A percentile compares a stretch with the other conserved stretches of the same genome.
Conservation (phyloP, 1,140 invertebrate genomes). For the Drosophila hydei region DNA sequence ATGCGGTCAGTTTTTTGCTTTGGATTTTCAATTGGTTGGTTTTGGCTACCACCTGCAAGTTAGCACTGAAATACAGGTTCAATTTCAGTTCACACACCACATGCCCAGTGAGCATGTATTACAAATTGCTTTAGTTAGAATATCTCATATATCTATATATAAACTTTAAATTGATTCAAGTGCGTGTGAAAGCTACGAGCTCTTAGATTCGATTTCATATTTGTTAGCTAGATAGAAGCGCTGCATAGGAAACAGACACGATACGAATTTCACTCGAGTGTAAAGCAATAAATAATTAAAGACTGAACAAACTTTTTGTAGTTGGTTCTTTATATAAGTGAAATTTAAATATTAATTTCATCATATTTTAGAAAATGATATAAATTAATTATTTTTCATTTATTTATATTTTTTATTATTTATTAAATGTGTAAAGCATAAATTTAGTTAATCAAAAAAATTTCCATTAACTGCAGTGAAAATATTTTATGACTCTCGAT, state of each 20-base stretch:
- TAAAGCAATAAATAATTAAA: too few relatives aligned
- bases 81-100: not conserved
- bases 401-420: too few relatives aligned
- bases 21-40: constrained; percentile 57
- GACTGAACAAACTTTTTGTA: too few relatives aligned
- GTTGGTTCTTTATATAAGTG: too few relatives aligned
- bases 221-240: not conserved
- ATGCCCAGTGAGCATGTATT: not conserved
- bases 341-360: too few relatives aligned
- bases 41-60: constrained; percentile 26
- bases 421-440: too few relatives aligned
- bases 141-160: constrained; percentile 4
- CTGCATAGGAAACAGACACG: too few relatives aligned
- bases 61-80: constrained; percentile 15
- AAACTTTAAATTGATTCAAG: constrained; percentile 62
- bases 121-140: constrained; percentile 40
- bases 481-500: not conserved
- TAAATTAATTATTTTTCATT: too few relatives aligned
- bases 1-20: constrained; percentile 61
- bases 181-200: constrained; percentile 11
- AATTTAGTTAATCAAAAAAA: too few relatives aligned
- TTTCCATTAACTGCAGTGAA: too few relatives aligned
- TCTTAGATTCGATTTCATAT: constrained; percentile 21
- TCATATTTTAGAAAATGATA: too few relatives aligned
- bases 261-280: too few relatives aligned